Conservation (phyloP, 2,113 vertebrate genomes). For the Psittacula cyanocephala region DNA sequence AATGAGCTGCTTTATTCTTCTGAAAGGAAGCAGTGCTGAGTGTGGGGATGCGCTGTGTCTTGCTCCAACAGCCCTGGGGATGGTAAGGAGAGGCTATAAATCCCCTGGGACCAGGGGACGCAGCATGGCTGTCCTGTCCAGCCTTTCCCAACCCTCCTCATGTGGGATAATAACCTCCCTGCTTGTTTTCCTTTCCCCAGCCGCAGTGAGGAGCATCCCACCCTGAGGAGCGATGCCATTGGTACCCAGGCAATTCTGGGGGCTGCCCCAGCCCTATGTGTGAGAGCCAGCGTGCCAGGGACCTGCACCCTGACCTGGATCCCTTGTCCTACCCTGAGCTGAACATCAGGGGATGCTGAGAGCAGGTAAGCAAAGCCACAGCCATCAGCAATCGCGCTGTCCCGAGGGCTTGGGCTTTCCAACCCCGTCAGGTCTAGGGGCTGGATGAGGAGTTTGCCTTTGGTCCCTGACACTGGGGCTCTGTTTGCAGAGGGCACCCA, state of each 20-base stretch:
- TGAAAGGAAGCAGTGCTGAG: neutral
- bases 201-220: neutral
- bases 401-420: neutral
- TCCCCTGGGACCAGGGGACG: neutral
- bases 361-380: neutral
- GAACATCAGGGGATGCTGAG: neutral
- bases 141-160: neutral
- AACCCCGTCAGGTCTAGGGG: neutral
- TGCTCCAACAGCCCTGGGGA: neutral
- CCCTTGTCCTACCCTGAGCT: neutral
- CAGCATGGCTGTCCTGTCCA: neutral
- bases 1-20: neutral
- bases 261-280: neutral
- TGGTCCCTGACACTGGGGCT: neutral
- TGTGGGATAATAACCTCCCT: neutral
- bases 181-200: neutral
- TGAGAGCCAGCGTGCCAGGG: neutral
- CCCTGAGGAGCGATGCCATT: accelerated
- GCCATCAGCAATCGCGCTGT: accelerated
- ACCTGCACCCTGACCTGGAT: neutral
- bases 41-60: neutral
- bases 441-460: neutral
- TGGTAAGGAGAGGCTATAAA: neutral
- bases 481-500: neutral
- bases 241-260: neutral